These are phyloP conservation scores for Drosophila ercepeae DNA, from an alignment of 1,140 invertebrate genomes.

Conservation along the genomic window DNA sequence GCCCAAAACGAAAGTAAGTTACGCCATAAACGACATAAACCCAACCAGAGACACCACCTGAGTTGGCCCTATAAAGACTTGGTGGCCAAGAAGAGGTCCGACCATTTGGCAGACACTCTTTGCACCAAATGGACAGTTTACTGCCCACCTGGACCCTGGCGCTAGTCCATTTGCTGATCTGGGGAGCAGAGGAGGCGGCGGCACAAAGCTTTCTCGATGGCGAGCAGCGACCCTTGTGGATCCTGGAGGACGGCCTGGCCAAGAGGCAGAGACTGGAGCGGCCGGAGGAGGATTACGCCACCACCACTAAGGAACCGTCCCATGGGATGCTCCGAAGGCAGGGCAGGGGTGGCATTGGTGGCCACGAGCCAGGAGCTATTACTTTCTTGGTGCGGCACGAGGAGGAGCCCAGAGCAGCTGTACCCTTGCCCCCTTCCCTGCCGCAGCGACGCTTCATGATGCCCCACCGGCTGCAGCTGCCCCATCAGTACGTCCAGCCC, in stretches of 20 bases:
- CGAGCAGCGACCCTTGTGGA: conserved; percentile 67
- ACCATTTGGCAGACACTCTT: conserved; percentile 10
- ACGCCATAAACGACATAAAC: not conserved
- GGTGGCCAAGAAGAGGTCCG: not conserved
- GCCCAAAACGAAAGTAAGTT: conserved; percentile 69
- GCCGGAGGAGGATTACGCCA: conserved; percentile 32
- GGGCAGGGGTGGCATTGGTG: not conserved
- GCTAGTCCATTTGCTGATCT: conserved; percentile 15
- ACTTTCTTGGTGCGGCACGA: conserved; percentile 46
- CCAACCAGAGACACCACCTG: not conserved
- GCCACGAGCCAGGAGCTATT: conserved; percentile 14
- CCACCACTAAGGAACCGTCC: conserved; percentile 19
- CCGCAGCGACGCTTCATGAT: conserved; percentile 38
- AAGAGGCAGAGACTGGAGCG: conserved; percentile 42
- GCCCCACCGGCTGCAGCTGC: conserved; percentile 21
- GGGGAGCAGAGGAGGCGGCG: not conserved
- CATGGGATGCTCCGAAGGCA: not conserved
- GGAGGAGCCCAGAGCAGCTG: not conserved
- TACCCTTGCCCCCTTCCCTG: not conserved
- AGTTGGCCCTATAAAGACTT: conserved; percentile 42
- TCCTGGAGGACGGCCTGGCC: conserved; percentile 65
- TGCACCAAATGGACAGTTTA: conserved; percentile 42
- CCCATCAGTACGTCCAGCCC: conserved; percentile 23
- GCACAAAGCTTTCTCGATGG: conserved; percentile 36
- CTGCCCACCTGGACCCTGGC: conserved; percentile 25